Evolutionary conservation across 2,113 vertebrate species (phyloP).

Genomic region (Microtus ochrogaster): DNA sequence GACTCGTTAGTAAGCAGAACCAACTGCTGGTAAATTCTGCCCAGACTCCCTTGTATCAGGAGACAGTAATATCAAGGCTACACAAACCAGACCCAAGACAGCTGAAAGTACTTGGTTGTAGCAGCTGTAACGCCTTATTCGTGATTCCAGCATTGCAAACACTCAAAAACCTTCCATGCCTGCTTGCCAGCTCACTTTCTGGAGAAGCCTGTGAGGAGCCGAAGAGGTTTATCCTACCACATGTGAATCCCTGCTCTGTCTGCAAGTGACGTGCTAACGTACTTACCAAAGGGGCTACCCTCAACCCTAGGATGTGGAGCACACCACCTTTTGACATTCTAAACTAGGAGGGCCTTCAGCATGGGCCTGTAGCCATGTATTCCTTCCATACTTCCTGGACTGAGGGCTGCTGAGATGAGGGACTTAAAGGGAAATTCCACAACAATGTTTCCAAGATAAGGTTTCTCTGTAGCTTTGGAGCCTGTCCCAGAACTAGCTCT

Average conservation of each 20-base stretch:
- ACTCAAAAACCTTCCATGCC: not conserved
- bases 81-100: not conserved
- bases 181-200: not conserved
- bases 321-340: slow-evolving; percentile 11
- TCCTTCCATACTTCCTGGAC: not conserved
- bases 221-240: not conserved
- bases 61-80: slow-evolving; percentile 16
- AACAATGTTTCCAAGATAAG: not conserved
- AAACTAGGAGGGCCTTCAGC: not conserved
- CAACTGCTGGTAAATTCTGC: not conserved
- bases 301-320: not conserved
- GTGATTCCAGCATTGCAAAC: not conserved
- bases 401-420: not conserved
- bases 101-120: not conserved
- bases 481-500: too few species aligned
- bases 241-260: not conserved
- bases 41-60: not conserved
- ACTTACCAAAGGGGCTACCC: not conserved
- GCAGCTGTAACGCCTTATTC: not conserved
- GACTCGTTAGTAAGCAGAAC: not conserved
- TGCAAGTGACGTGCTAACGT: not conserved
- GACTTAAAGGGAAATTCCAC: slow-evolving; percentile 22
- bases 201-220: not conserved
- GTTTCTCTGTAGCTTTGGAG: too few species aligned
- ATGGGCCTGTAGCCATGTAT: not conserved